phyloP scores from a whole-genome alignment of 2,113 vertebrate genomes.

The Macrotus californicus region DNA sequence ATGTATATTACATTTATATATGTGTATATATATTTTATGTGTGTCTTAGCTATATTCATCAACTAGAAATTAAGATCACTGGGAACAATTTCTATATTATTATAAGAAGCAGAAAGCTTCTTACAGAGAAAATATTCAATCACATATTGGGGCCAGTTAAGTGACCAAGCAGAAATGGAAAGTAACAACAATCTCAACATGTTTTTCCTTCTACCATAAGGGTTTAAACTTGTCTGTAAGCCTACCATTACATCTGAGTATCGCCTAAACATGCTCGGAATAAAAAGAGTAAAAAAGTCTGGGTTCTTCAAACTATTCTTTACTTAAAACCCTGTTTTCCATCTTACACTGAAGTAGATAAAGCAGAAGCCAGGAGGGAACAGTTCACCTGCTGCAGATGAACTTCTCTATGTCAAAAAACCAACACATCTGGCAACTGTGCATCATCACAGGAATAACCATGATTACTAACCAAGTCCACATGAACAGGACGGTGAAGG shows the following conservation, averaged over 20 bases:
- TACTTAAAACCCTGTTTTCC: neutral
- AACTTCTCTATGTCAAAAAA: neutral
- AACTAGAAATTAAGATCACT: neutral
- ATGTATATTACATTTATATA: neutral
- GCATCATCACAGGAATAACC: rapidly evolving
- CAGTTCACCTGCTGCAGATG: neutral
- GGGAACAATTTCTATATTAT: neutral
- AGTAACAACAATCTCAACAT: neutral
- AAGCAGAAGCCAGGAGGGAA: neutral
- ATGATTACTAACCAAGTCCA: neutral
- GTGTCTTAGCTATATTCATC: neutral
- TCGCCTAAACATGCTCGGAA: neutral
- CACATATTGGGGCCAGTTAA: neutral
- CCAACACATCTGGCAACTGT: neutral
- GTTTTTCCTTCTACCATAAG: neutral
- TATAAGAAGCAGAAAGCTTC: neutral
- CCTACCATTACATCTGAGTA: neutral
- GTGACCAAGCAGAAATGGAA: neutral
- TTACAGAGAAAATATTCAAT: neutral
- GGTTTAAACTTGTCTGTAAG: neutral
- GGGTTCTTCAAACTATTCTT: neutral
- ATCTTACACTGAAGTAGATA: neutral
- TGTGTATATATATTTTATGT: neutral
- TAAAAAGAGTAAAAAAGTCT: neutral
- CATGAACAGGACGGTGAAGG: neutral